Percentiles rank a stretch among this genome's conserved stretches.
Evolutionary conservation across 2,797 vertebrate species (phyloP).

Genomic region (Rhynchotus rufescens): DNA sequence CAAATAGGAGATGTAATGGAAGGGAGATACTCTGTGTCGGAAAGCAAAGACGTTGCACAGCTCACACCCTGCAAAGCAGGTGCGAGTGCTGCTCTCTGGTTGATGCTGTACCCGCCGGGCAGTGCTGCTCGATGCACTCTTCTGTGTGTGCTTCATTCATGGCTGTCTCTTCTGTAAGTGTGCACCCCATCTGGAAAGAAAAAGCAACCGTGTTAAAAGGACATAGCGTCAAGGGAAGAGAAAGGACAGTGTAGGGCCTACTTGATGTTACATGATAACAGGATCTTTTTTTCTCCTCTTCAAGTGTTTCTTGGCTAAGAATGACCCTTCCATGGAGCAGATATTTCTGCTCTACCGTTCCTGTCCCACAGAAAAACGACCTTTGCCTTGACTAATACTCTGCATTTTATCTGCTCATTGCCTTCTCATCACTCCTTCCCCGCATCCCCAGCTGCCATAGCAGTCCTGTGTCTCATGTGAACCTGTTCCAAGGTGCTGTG

Average conservation of each 20-base stretch:
- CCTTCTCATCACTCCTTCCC: neutral
- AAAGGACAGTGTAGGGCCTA: neutral
- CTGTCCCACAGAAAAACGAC: neutral
- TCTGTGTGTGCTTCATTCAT: accelerated
- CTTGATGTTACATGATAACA: neutral
- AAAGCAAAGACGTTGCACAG: neutral
- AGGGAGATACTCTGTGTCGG: neutral
- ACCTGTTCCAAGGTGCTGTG: neutral
- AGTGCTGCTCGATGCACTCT: too few relatives aligned
- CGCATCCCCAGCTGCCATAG: neutral
- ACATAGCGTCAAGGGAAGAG: accelerated
- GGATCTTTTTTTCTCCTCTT: neutral
- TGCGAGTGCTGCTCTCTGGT: accelerated
- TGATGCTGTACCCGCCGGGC: accelerated
- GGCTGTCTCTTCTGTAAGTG: accelerated
- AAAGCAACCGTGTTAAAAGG: neutral
- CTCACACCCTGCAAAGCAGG: neutral
- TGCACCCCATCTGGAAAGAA: neutral
- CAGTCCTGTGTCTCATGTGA: neutral
- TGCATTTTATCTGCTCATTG: neutral
- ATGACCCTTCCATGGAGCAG: accelerated
- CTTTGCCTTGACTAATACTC: neutral
- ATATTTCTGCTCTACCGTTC: neutral
- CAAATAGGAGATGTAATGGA: neutral
- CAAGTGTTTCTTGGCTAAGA: neutral